Conservation (phyloP, 1,140 invertebrate species). For the Drosophila melanogaster region DNA sequence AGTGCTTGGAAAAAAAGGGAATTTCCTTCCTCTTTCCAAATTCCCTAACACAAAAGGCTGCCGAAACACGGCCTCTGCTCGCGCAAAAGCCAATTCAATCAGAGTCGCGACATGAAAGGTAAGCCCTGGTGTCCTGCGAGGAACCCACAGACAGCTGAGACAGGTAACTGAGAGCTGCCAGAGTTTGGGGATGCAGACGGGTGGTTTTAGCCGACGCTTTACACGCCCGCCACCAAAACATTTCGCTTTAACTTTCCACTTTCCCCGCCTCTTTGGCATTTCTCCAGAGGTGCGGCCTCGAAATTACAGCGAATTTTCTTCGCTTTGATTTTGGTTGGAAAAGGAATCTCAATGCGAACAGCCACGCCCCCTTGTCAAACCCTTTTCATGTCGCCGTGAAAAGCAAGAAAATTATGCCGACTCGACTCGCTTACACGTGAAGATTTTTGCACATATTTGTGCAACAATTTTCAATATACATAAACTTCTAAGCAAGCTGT, state of each 20-base stretch:
- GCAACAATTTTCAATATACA: slow-evolving; percentile 34
- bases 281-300: slow-evolving; percentile 13
- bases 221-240: no score
- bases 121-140: slow-evolving; percentile 47
- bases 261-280: neutral
- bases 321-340: slow-evolving; percentile 36
- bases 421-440: slow-evolving; percentile 5
- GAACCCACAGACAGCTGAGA: slow-evolving; percentile 46
- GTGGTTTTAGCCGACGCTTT: slow-evolving; percentile 52
- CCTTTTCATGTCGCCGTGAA: slow-evolving; percentile 70
- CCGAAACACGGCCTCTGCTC: slow-evolving; percentile 14
- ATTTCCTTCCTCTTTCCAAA: slow-evolving; percentile 9
- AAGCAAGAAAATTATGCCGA: slow-evolving; percentile 55
- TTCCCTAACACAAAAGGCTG: slow-evolving; percentile 42
- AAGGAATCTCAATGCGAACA: slow-evolving; percentile 56
- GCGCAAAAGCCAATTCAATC: slow-evolving; percentile 73
- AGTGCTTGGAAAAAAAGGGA: slow-evolving; percentile 42
- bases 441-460: slow-evolving; percentile 45
- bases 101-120: slow-evolving; percentile 72
- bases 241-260: slow-evolving; percentile 51
- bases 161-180: slow-evolving; percentile 31
- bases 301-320: slow-evolving; percentile 45
- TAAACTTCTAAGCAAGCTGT: neutral
- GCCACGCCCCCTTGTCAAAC: slow-evolving; percentile 63
- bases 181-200: slow-evolving; percentile 34